Evolutionary conservation across 1,140 invertebrate genomes (phyloP).

Genomic region (Saccostrea cuccullata): DNA sequence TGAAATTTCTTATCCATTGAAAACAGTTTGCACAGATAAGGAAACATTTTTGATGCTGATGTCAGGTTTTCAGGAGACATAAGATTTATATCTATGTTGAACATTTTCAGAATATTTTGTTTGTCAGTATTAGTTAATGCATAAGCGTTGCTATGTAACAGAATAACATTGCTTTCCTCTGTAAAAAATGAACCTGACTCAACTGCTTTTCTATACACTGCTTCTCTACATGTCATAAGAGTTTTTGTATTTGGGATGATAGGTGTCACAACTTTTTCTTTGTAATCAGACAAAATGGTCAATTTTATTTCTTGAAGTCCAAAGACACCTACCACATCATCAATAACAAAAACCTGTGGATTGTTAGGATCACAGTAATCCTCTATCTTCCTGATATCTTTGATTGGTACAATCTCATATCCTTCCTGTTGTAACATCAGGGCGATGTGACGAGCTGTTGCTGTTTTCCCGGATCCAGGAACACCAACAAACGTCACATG

Average conservation of each 20-base stretch:
- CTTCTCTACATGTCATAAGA: not conserved
- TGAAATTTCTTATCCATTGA: not conserved
- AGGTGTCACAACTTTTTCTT: not conserved
- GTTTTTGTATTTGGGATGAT: not conserved
- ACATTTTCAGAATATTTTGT: not conserved
- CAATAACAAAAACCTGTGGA: constrained; percentile 28
- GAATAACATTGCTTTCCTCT: not conserved
- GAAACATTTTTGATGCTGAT: not conserved
- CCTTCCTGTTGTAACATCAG: not conserved
- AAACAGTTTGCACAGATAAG: not conserved
- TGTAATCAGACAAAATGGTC: not conserved
- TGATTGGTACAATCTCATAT: not conserved
- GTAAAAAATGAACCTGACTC: not conserved
- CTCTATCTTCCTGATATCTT: not conserved
- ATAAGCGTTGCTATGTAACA: not conserved
- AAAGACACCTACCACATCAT: not conserved
- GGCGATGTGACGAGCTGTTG: not conserved
- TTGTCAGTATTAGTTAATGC: not conserved
- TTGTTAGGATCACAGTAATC: not conserved
- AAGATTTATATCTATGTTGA: not conserved
- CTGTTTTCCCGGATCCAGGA: not conserved
- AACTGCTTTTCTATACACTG: not conserved
- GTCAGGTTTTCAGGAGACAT: not conserved
- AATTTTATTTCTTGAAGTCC: not conserved
- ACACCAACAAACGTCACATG: not conserved